Base-by-base conservation (phyloP, 2,888 invertebrate genomes). In the Diarsia dahlii region DNA sequence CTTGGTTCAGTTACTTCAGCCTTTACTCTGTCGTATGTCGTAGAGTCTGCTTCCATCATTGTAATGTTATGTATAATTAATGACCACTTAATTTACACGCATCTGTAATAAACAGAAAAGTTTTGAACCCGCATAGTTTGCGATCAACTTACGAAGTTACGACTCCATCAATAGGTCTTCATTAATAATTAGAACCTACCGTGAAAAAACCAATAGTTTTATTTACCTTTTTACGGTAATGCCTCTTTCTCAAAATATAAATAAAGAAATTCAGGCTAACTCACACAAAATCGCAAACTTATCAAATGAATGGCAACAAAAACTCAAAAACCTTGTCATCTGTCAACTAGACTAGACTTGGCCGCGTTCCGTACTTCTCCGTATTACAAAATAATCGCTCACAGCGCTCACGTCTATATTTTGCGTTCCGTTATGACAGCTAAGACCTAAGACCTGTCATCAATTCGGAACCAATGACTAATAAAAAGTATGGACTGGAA, bases 1-100 rank as follows among this genome's bases (percentile, higher is more conserved):
- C 74, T 77, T 74, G 91, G 87, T 67, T 91, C 90, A 74, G 89
- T 84, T 46, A 84, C 71, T 79, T 90, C 87, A 69, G 88, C 86
- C 87, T 94, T 93, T 39, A 85, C 71, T 82, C 84, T 92, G 58
- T 96, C 96, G 58, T 91, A 92, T 2, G 96, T 96, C 46, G 97
- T 97, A 12, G 97, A 97, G 88, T 97, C 97, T 74, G 97, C 94
- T 92, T 97, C 97, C 96, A 96, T 96, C 23, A 63, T 74, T 66
- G 8, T 63, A 15, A 48, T 50, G 28, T 63, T 12, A 52, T 50
- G 39, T 71, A 71, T 60, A 5, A 45, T 46, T 46, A 54, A 23
- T 48, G 18, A 5, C 20, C 48, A 46, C 20, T 69, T 67, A 67
- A 34, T 72, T 64, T 20, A 64, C 3, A 28, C 9, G 58, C 71